Evolutionary conservation across 1,140 invertebrate species (phyloP).

Genomic region (Hyposmocoma kahamanoa): DNA sequence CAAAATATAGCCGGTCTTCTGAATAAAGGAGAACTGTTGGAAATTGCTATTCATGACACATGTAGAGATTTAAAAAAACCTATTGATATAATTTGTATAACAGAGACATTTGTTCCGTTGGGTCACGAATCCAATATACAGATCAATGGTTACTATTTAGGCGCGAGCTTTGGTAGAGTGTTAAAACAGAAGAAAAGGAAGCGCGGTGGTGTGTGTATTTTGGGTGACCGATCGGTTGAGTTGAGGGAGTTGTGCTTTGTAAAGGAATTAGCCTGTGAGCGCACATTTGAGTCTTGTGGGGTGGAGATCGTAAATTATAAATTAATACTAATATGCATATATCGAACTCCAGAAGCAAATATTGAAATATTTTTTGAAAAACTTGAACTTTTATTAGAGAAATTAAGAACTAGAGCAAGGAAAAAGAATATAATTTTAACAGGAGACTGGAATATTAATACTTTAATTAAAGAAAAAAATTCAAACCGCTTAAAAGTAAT

Average conservation of each 20-base stretch:
- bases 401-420: background rate
- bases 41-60: background rate
- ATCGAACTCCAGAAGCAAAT: background rate
- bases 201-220: background rate
- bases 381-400: background rate
- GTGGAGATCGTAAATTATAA: too few relatives aligned
- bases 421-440: background rate
- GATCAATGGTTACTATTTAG: background rate
- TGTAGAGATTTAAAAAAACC: too few relatives aligned
- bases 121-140: too few relatives aligned
- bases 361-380: background rate
- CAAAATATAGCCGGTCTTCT: background rate
- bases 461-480: background rate
- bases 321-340: background rate
- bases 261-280: background rate
- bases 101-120: too few relatives aligned
- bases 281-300: too few relatives aligned
- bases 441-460: constrained; percentile 1
- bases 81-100: too few relatives aligned
- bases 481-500: too few relatives aligned
- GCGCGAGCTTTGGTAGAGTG: background rate
- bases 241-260: background rate
- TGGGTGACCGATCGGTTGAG: background rate
- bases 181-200: too few relatives aligned
- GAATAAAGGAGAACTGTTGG: background rate